Conservation (phyloP, 2,113 vertebrate species). For the Chrysemys picta region DNA sequence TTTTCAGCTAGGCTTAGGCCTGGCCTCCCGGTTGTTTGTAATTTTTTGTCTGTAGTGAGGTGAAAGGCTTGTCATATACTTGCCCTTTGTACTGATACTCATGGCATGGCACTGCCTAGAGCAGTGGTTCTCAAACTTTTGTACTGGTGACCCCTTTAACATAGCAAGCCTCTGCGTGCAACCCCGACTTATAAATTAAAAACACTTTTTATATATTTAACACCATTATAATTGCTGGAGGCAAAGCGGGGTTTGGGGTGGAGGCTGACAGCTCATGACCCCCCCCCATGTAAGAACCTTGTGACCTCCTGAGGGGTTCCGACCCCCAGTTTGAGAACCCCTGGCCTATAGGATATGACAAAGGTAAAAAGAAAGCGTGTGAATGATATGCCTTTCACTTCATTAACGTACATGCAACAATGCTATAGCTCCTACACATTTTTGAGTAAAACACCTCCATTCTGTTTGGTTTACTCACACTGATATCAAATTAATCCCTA, state of each 20-base stretch:
- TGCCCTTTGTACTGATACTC: background rate
- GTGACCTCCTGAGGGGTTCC: too few species aligned
- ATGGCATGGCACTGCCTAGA: slow-evolving; percentile 7
- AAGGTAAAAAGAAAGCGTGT: slow-evolving; percentile 11
- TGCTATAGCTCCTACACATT: background rate
- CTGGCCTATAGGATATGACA: background rate
- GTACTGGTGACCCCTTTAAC: too few species aligned
- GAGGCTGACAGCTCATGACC: too few species aligned
- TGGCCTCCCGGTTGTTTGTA: background rate
- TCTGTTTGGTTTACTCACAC: background rate
- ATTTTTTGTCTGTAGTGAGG: background rate
- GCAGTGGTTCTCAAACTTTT: too few species aligned
- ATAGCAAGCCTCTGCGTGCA: too few species aligned
- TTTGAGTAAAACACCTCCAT: rapidly evolving
- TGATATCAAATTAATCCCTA: background rate
- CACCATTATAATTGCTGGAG: too few species aligned
- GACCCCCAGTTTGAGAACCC: too few species aligned
- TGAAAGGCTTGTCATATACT: background rate
- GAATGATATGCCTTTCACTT: slow-evolving; percentile 25
- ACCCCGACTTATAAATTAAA: too few species aligned
- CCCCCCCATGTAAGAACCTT: too few species aligned
- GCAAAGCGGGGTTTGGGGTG: too few species aligned
- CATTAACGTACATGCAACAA: slow-evolving; percentile 21
- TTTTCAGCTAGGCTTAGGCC: background rate
- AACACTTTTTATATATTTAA: too few species aligned